Conservation (phyloP, 2,888 invertebrate genomes). For the Drosophila lutescens region DNA sequence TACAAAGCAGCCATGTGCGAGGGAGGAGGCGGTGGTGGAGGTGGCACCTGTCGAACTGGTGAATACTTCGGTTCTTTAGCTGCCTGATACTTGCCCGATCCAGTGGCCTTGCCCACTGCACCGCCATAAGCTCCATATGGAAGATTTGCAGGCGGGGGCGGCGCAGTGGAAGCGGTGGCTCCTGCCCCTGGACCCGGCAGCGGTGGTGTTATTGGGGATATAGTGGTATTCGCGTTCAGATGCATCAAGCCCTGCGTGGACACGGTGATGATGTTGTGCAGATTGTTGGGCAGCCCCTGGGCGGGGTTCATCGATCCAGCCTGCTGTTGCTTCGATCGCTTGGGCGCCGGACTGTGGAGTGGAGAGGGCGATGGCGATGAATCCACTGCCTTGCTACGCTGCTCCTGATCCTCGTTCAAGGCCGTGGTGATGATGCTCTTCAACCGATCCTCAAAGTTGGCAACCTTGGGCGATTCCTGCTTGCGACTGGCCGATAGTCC, state of each 20-base stretch:
- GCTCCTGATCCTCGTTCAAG: conserved; percentile 92
- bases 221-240: conserved; percentile 83
- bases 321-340: conserved; percentile 74
- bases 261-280: conserved; percentile 82
- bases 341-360: conserved; percentile 72
- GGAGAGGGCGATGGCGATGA: conserved; percentile 56
- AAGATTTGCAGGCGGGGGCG: conserved; percentile 70
- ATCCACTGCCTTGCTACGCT: conserved; percentile 81
- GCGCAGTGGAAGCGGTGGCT: conserved; percentile 65
- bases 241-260: conserved; percentile 83
- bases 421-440: conserved; percentile 94
- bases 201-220: conserved; percentile 84
- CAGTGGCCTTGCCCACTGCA: conserved; percentile 21
- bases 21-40: conserved; percentile 58
- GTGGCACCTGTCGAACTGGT: conserved; percentile 47
- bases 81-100: conserved; percentile 52
- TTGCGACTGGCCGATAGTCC: conserved; percentile 54
- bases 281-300: conserved; percentile 67
- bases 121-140: conserved; percentile 67
- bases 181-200: conserved; percentile 63
- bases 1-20: conserved; percentile 65
- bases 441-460: conserved; percentile 95
- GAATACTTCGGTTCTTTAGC: conserved; percentile 64
- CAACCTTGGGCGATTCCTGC: conserved; percentile 91
- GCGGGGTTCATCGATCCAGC: conserved; percentile 69